Evolutionary conservation across 2,113 vertebrate genomes (phyloP).

Genomic region (Psittacula cyanocephala): DNA sequence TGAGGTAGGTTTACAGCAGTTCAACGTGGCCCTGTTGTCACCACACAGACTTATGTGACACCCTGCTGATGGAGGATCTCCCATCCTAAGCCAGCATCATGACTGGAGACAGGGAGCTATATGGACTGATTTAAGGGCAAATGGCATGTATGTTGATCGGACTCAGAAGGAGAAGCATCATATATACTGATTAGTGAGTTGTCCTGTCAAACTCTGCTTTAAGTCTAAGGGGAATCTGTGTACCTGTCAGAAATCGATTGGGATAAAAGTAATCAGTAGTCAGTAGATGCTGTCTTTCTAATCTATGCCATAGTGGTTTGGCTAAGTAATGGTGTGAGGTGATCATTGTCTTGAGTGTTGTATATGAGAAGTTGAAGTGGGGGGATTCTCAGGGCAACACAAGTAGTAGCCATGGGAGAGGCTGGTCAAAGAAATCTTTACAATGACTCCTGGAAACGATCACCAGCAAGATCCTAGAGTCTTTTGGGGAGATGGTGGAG

Average conservation of each 20-base stretch:
- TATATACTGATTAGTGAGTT: background rate
- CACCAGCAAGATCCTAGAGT: background rate
- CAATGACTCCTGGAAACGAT: background rate
- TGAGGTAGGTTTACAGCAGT: background rate
- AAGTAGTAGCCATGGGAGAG: background rate
- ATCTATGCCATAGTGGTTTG: background rate
- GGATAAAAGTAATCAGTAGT: background rate
- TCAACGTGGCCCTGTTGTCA: background rate
- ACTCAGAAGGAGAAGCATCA: background rate
- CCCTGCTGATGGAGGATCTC: background rate
- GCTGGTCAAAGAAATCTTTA: background rate
- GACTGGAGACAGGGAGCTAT: background rate
- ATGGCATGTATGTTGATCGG: background rate
- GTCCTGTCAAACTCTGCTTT: background rate
- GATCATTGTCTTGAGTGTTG: background rate
- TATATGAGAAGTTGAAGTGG: background rate
- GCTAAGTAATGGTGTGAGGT: background rate
- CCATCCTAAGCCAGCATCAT: background rate
- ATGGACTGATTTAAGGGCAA: background rate
- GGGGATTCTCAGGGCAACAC: background rate
- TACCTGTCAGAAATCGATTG: background rate
- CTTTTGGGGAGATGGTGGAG: background rate
- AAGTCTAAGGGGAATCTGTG: background rate
- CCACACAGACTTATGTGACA: background rate
- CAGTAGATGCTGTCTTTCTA: background rate